These are phyloP conservation scores for Sebastes paucispinis DNA, from an alignment of 2,797 vertebrate genomes.

Conservation along the genomic window DNA sequence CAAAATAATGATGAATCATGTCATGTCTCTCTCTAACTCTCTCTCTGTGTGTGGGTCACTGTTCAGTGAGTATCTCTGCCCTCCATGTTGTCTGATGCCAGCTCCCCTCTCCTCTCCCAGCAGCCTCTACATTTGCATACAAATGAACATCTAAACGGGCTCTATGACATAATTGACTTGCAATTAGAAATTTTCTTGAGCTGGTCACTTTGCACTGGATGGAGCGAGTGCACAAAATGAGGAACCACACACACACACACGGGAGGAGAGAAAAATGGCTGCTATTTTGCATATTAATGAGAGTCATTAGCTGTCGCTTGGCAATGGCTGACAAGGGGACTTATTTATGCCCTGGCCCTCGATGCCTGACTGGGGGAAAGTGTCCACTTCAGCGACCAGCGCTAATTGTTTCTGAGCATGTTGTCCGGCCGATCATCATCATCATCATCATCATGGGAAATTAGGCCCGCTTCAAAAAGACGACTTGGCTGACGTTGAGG, in stretches of 20 bases:
- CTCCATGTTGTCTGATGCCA: slow-evolving; percentile 77
- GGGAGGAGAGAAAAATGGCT: slow-evolving; percentile 70
- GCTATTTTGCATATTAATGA: slow-evolving; percentile 90
- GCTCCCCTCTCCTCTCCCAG: slow-evolving; percentile 58
- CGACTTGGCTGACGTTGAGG: slow-evolving; percentile 71
- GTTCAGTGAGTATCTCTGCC: slow-evolving; percentile 68
- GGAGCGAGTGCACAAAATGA: slow-evolving; percentile 75
- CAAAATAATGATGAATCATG: slow-evolving; percentile 45
- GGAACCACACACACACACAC: slow-evolving; percentile 46
- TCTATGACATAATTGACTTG: slow-evolving; percentile 90
- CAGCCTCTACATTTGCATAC: slow-evolving; percentile 85
- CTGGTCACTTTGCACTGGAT: slow-evolving; percentile 86
- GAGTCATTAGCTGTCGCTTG: slow-evolving; percentile 87
- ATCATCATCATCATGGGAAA: slow-evolving; percentile 82
- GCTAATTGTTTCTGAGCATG: slow-evolving; percentile 88
- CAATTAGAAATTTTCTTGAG: slow-evolving; percentile 88
- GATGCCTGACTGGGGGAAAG: slow-evolving; percentile 78
- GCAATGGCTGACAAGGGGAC: slow-evolving; percentile 85
- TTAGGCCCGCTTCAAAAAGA: slow-evolving; percentile 71
- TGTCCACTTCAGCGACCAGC: slow-evolving; percentile 79
- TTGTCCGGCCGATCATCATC: slow-evolving; percentile 81
- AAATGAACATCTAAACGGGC: slow-evolving; percentile 89
- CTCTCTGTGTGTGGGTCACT: slow-evolving; percentile 29
- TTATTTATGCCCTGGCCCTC: slow-evolving; percentile 83
- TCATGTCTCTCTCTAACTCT: neutral